phyloP scores from a whole-genome alignment of 2,888 invertebrate species.

The Polyommatus icarus region DNA sequence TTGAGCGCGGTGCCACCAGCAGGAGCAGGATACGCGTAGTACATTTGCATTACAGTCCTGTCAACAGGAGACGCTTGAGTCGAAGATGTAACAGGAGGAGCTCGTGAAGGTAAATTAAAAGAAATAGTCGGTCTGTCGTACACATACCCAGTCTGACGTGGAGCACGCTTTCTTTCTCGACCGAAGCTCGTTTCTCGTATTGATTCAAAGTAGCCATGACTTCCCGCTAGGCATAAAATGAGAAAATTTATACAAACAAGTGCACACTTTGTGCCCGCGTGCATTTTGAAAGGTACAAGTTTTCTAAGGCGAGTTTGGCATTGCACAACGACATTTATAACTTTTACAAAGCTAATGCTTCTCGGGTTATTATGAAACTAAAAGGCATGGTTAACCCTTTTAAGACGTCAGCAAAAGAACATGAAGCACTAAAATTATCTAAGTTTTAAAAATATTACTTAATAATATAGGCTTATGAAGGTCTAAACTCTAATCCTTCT shows the following conservation, averaged over 20 bases:
- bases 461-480: not conserved
- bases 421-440: not conserved
- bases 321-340: constrained; percentile 59
- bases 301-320: constrained; percentile 51
- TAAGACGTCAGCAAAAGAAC: not conserved
- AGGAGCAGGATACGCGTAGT: constrained; percentile 68
- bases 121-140: constrained; percentile 67
- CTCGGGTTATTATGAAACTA: constrained; percentile 52
- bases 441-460: not conserved
- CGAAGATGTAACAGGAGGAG: constrained; percentile 54
- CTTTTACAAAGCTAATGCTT: constrained; percentile 55
- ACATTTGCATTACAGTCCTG: constrained; percentile 68
- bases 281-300: constrained; percentile 48
- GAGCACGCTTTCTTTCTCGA: constrained; percentile 48
- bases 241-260: constrained; percentile 39
- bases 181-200: constrained; percentile 33
- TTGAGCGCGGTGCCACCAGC: constrained; percentile 50
- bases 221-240: constrained; percentile 41
- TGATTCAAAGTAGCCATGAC: constrained; percentile 21
- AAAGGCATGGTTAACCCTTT: constrained; percentile 50
- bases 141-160: constrained; percentile 71
- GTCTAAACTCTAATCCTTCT: not conserved
- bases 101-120: constrained; percentile 63
- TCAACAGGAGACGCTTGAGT: constrained; percentile 66
- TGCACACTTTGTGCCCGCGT: constrained; percentile 42